Base-by-base conservation (phyloP, 1,140 invertebrate genomes). In the Zaprionus tsacasi region DNA sequence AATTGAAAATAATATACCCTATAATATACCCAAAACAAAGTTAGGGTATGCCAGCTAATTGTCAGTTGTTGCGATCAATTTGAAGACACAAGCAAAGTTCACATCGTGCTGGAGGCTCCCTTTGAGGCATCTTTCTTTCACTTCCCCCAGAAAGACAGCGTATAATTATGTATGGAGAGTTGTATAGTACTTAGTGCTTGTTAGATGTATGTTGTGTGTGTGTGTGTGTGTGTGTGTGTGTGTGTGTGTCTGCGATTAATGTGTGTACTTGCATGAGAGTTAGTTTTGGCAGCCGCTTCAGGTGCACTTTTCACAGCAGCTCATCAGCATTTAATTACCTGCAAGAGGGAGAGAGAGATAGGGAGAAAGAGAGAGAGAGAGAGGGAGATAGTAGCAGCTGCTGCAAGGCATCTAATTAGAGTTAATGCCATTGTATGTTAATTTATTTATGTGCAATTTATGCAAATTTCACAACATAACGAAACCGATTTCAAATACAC, bases 391-490 rank as follows among this genome's bases (percentile, higher is more conserved):
- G 40, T 6, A 6, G 25, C 38, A 8, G 54, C 27, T 70, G 45
- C 8, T 48, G 45, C 54, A 35, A 69, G 56, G 63, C 71, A 68
- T n/a, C 64, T 82, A 88, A 85, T 85, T 86, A 85, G 64, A 77
- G 74, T 85, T 69, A 72, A 85, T 70, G 54, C 52, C 82, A 87
- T 87, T 87, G 82, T 87, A 88, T 87, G 82, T 70, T 82, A 88
- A 87, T 87, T 82, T 74, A 74, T 70, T 74, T 74, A 70, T 74
- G 71, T 57, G 58, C 50, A 69, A 48, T 70, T 74, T 88, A 88
- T 88, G 82, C 67, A 82, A 87, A 87, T 88, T 70, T 58, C 21
- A 6, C 13, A 55, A 66, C 78, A 81, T 68, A 86, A 81, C 66
- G 7, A 52, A 33, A 52, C 12, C 17, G 61, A 38, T 54, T n/a